A percentile compares a stretch with the other conserved stretches of the same genome.
These are phyloP conservation scores for Drosophila infuscata DNA, from an alignment of 2,888 invertebrate genomes.

Conservation along the genomic window DNA sequence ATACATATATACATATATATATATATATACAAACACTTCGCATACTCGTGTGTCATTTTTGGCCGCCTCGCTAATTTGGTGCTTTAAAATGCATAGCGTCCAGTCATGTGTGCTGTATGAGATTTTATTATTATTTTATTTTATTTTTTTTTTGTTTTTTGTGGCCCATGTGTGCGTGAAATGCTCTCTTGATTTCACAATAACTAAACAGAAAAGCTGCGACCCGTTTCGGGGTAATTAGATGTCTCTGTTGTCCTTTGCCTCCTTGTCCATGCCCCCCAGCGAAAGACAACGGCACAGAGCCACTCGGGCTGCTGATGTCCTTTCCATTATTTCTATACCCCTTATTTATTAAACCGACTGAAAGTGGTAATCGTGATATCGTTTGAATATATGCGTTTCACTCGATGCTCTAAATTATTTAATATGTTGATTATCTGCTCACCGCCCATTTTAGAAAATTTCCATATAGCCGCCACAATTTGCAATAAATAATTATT, in stretches of 20 bases:
- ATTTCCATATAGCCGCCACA: neutral
- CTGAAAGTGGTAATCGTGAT: neutral
- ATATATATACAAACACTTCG: constrained; percentile 2
- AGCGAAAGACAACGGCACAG: constrained; percentile 40
- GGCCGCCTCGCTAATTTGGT: constrained; percentile 53
- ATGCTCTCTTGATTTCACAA: constrained; percentile 57
- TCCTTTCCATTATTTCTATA: constrained; percentile 21
- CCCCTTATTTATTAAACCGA: neutral
- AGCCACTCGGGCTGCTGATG: constrained; percentile 17
- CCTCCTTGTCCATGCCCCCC: constrained; percentile 23
- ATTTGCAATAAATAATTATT: neutral
- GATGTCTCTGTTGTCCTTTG: constrained; percentile 58
- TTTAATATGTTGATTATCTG: neutral
- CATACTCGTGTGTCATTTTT: constrained; percentile 18
- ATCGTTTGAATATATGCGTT: neutral
- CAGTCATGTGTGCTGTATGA: constrained; percentile 41
- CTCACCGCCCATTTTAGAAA: neutral
- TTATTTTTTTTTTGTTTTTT: neutral
- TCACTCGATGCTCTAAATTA: neutral
- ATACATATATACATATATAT: neutral
- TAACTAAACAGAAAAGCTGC: constrained; percentile 52
- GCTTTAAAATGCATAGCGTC: constrained; percentile 57
- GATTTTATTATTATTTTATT: neutral
- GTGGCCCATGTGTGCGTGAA: constrained; percentile 45
- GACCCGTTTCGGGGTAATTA: constrained; percentile 56